Evolutionary conservation across 2,113 vertebrate species (phyloP).

Genomic region (Sphyrna mokarran): DNA sequence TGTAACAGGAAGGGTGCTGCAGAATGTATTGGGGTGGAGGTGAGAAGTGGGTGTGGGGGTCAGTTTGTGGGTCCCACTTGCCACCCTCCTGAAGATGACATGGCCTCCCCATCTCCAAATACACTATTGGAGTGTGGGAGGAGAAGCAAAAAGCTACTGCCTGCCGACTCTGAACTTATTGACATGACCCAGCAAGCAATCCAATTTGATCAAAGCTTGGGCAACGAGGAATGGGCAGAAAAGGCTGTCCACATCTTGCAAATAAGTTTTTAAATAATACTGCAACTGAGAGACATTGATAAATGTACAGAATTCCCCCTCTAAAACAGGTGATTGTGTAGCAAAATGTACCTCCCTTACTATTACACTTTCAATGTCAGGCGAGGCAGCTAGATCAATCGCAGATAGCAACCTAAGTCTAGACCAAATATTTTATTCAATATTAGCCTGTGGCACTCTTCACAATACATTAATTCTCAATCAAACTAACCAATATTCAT

Average conservation of each 20-base stretch:
- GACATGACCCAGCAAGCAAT: not conserved
- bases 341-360: not conserved
- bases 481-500: slow-evolving; percentile 22
- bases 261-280: not conserved
- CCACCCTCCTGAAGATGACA: not conserved
- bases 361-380: not conserved
- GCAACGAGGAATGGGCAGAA: not conserved
- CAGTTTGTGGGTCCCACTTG: not conserved
- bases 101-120: not conserved
- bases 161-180: not conserved
- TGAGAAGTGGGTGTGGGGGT: no score
- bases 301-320: not conserved
- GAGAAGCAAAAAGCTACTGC: not conserved
- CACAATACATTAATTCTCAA: not conserved
- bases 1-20: not conserved
- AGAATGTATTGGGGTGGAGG: not conserved
- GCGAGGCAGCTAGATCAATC: slow-evolving; percentile 16
- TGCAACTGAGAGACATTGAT: not conserved
- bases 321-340: not conserved
- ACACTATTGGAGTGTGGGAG: not conserved
- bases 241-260: not conserved
- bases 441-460: not conserved
- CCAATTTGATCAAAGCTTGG: not conserved
- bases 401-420: slow-evolving; percentile 1
- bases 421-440: slow-evolving; percentile 28